These are phyloP conservation scores for Petromus typicus DNA, from an alignment of 2,113 vertebrate genomes.

Conservation along the genomic window DNA sequence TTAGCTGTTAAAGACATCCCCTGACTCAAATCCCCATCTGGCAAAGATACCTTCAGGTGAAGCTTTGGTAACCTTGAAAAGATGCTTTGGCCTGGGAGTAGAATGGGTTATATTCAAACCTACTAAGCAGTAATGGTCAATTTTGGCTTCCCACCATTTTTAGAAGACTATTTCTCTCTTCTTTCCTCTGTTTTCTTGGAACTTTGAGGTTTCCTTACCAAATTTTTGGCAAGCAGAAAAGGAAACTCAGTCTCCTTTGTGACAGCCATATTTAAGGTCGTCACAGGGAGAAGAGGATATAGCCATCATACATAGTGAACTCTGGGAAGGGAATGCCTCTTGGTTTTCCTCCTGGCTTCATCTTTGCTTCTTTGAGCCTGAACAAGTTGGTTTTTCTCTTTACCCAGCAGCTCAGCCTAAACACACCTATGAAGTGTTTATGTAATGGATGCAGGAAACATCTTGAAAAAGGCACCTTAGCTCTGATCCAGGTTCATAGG, in stretches of 20 bases:
- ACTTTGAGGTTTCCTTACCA: not conserved
- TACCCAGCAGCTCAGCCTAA: not conserved
- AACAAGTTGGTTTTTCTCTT: constrained; percentile 1
- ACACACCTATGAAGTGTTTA: not conserved
- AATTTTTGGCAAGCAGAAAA: not conserved
- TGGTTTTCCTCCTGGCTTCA: not conserved
- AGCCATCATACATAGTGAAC: not conserved
- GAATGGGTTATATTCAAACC: not conserved
- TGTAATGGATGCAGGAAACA: not conserved
- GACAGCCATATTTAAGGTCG: not conserved
- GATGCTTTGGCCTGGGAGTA: not conserved
- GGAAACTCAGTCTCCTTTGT: not conserved
- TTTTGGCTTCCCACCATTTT: not conserved
- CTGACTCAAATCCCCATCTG: not conserved
- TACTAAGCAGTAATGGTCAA: not conserved
- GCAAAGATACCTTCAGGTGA: constrained; percentile 27
- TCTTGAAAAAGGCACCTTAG: not conserved
- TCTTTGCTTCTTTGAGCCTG: not conserved
- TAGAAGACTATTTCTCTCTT: not conserved
- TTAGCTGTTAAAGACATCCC: not conserved
- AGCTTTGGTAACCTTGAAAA: not conserved
- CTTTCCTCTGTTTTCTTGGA: not conserved
- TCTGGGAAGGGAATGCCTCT: not conserved
- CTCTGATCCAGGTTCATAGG: not conserved
- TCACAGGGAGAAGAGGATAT: not conserved